A percentile compares a stretch with the other conserved stretches of the same genome.
These are phyloP conservation scores for Drosophila kambysellisi DNA, from an alignment of 2,888 invertebrate species.

Conservation along the genomic window DNA sequence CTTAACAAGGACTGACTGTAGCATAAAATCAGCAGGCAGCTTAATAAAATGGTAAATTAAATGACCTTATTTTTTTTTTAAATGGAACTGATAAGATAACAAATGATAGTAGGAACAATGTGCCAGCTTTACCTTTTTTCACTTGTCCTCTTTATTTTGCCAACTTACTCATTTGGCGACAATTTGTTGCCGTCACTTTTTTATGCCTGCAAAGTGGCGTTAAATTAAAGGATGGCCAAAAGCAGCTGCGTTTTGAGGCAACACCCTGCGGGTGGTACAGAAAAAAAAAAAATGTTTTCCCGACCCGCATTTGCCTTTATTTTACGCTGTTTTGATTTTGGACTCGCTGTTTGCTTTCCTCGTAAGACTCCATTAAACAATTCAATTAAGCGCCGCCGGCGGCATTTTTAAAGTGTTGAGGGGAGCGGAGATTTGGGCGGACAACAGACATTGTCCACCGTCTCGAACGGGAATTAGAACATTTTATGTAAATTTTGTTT, in stretches of 20 bases:
- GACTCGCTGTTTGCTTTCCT: conserved; percentile 34
- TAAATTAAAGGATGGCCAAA: conserved; percentile 65
- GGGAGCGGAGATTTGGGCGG: not conserved
- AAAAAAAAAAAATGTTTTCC: conserved; percentile 30
- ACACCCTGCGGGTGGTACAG: not conserved
- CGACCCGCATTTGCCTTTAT: conserved; percentile 72
- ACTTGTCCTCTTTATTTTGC: not conserved
- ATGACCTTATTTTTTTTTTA: conserved; percentile 36
- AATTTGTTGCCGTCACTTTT: conserved; percentile 64
- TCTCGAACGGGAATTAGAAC: conserved; percentile 61
- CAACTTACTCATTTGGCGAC: conserved; percentile 48
- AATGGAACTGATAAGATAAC: conserved; percentile 51
- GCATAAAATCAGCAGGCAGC: conserved; percentile 46
- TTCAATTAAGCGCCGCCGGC: conserved; percentile 67
- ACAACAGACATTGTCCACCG: conserved; percentile 15
- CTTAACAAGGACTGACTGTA: not conserved
- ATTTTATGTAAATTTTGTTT: conserved; percentile 71
- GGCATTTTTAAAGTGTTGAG: conserved; percentile 70
- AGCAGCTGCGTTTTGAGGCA: not conserved
- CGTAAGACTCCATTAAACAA: conserved; percentile 79
- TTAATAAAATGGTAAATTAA: conserved; percentile 70
- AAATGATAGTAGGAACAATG: conserved; percentile 62
- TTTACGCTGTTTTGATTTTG: conserved; percentile 76
- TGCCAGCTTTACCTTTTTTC: conserved; percentile 54
- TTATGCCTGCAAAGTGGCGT: conserved; percentile 74